Base-by-base conservation (phyloP, 2,888 invertebrate species). In the Sinelater perroti region DNA sequence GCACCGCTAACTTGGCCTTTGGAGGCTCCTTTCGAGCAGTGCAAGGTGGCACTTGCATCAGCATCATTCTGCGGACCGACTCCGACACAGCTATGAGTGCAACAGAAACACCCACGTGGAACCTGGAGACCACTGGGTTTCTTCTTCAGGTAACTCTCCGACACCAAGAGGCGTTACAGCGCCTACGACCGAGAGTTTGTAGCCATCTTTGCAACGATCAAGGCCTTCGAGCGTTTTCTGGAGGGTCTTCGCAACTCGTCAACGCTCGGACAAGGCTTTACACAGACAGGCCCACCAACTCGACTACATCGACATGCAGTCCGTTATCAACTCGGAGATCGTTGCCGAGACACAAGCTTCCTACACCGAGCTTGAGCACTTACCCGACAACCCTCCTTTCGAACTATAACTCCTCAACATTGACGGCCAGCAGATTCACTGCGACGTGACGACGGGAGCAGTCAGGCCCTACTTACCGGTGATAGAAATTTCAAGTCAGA, bases 201-300 rank as follows among this genome's bases (percentile, higher is more conserved):
- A 10, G 59, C 61, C 5, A 38, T 56, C 11, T 63, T 58, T 36
- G 18, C 40, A 14, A 57, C 62, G 11, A 28, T 55, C 1, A 53
- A 51, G 14, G 42, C 58, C 24, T 60, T 62, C 20, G 14, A 53
- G 26, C 47, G 49, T 31, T 49, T 54, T n/a, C 11, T 64, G 6
- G 60, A 36, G 18, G 36, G 11, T n/a, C 7, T 35, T 16, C 13
- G 16, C 35, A 4, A 17, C 17, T 17, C 16, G 2, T 4, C 35
- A 35, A 10, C 7, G 11, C 7, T 13, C 10, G 10, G 7, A 11
- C 1, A 14, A 2, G 3, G 13, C 13, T 11, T 8, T 13, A 2
- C 1, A 14, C 11, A 2, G 14, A 31, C 31, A 31, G 13, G 2
- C 4, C 14, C 2, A 14, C 7, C 7, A 14, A 31, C 11, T 11